These are phyloP conservation scores for Mactromeris polynyma DNA, from an alignment of 2,888 invertebrate species.

Conservation along the genomic window DNA sequence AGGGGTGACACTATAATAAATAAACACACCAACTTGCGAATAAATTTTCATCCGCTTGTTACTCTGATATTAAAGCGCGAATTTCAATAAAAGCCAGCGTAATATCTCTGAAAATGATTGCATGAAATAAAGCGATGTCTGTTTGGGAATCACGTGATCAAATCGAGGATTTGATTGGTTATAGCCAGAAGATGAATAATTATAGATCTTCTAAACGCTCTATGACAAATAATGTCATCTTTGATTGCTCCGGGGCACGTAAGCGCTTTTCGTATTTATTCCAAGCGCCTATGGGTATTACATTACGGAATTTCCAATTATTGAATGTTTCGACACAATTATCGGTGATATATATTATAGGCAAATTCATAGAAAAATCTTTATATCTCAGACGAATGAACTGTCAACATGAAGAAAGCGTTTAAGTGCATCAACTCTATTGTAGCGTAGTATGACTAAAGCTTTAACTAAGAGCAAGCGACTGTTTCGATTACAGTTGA, in stretches of 20 bases:
- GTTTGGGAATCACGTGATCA: neutral
- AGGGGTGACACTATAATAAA: too few species aligned
- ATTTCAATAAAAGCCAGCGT: neutral
- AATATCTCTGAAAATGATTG: neutral
- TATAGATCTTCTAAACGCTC: slow-evolving; percentile 28
- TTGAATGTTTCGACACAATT: neutral
- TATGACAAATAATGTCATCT: slow-evolving; percentile 33
- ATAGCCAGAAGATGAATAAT: slow-evolving; percentile 28
- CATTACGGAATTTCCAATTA: neutral
- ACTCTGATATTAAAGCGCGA: neutral
- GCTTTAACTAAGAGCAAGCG: neutral
- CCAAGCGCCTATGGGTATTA: slow-evolving; percentile 22
- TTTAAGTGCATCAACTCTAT: neutral
- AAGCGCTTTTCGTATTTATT: slow-evolving; percentile 2
- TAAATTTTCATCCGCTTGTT: too few species aligned
- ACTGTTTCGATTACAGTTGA: neutral
- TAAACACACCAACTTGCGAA: too few species aligned
- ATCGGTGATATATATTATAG: neutral
- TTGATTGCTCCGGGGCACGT: slow-evolving; percentile 30
- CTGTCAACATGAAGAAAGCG: neutral
- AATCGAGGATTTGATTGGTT: neutral
- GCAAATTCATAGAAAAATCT: neutral
- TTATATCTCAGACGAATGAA: neutral
- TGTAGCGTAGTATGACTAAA: neutral
- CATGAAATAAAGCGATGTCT: neutral